These are phyloP conservation scores for Syngnathoides biaculeatus DNA, from an alignment of 2,113 vertebrate genomes.

Conservation along the genomic window DNA sequence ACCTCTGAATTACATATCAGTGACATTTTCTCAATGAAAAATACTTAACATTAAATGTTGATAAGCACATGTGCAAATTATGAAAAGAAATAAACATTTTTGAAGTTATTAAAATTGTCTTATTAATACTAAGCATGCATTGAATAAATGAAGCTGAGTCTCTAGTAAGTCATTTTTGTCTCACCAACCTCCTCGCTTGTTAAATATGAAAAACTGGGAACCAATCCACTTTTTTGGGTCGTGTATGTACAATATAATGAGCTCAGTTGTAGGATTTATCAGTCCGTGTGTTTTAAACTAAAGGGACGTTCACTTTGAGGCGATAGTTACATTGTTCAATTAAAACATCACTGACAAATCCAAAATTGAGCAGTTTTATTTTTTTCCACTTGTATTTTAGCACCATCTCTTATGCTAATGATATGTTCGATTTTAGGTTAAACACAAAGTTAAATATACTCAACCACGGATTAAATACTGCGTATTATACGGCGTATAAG, in stretches of 20 bases:
- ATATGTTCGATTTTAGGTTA: too few relatives aligned
- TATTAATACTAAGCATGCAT: background rate
- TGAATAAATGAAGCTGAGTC: background rate
- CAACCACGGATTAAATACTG: too few relatives aligned
- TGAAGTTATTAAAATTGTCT: background rate
- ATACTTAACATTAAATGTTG: conserved; percentile 16
- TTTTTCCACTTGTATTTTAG: background rate
- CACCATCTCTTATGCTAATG: too few relatives aligned
- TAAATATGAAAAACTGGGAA: background rate
- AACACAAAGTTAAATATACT: too few relatives aligned
- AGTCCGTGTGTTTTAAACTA: background rate
- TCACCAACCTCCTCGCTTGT: background rate
- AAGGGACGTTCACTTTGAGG: background rate
- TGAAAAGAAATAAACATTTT: conserved; percentile 44
- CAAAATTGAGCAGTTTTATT: background rate
- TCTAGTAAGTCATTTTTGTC: background rate
- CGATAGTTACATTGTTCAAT: background rate
- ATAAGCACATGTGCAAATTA: conserved; percentile 23
- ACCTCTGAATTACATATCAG: background rate
- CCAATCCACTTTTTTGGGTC: background rate
- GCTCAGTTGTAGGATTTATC: background rate
- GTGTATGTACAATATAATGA: background rate
- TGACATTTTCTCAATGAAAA: conserved; percentile 1
- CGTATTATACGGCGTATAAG: too few relatives aligned
- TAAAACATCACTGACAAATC: background rate